Base-by-base conservation (phyloP, 2,797 vertebrate species). In the Echeneis naucrates region DNA sequence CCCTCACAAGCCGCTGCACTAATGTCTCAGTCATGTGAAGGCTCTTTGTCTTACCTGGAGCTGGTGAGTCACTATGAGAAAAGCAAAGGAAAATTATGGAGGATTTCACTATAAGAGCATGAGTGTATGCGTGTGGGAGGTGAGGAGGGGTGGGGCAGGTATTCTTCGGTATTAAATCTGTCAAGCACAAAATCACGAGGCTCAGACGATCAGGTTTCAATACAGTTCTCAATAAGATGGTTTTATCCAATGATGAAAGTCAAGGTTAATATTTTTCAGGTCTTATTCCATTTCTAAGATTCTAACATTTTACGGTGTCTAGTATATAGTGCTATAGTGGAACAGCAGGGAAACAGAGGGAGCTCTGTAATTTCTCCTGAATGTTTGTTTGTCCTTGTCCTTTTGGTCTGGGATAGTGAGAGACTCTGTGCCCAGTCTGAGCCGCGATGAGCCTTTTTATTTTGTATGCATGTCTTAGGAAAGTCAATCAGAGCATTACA, bases 41-140 rank as follows among this genome's bases (percentile, higher is more conserved):
- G 55, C 57, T 77, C 78, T 85, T 80, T 87, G 78, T 88, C 52
- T 79, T 52, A 86, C 80, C 80, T 83, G 72, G 53, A 81, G 69
- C 64, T 74, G 85, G 81, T 86, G 82, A 86, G 82, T 84, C 62
- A 75, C 67, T 56, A 56, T 42, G 51, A 69, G 47, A 27, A 37
- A 44, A 0, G 32, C 21, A 55, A 60, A 40, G 50, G 56, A 17
- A 75, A 71, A 82, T 68, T 68, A 76, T 60, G 23, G 56, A 75
- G 40, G 67, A 57, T 56, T 68, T 68, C 11, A 37, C n/a, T 2
- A 26, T 23, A 19, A 1, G 19, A 23, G 19, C 51, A 32, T 57
- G 48, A 45, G 12, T 69, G 40, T 61, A 42, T 63, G 44, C 58
- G 57, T 69, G 60, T 58, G 52, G 35, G 45, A 27, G 47, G 26